These are phyloP conservation scores for Nomada flava DNA, from an alignment of 2,888 invertebrate species.

Conservation along the genomic window DNA sequence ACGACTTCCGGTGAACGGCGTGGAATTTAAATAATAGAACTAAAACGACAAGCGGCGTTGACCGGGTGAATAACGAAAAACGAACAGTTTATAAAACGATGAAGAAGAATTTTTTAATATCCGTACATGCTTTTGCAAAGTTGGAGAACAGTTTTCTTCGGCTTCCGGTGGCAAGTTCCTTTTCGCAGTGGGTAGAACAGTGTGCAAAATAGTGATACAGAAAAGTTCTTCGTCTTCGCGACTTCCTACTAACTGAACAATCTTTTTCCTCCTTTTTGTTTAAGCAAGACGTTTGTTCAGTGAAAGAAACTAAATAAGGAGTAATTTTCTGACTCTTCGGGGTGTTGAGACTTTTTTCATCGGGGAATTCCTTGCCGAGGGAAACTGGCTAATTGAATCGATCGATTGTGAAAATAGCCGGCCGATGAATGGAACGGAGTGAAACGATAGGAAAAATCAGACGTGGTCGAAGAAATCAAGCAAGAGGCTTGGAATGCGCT, in stretches of 20 bases:
- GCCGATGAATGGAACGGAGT: neutral
- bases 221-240: too few relatives aligned
- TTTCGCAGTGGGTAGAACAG: neutral
- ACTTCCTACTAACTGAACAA: too few relatives aligned
- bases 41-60: too few relatives aligned
- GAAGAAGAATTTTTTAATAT: too few relatives aligned
- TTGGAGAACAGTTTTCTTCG: neutral
- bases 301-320: neutral
- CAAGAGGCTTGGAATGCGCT: neutral
- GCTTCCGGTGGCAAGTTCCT: constrained; percentile 1
- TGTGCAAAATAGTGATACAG: too few relatives aligned
- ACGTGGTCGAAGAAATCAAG: neutral
- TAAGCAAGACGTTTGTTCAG: constrained; percentile 8
- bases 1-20: too few relatives aligned
- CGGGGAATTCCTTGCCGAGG: constrained; percentile 4
- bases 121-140: neutral
- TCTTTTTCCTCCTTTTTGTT: neutral
- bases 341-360: neutral
- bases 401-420: constrained; percentile 20
- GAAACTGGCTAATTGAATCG: constrained; percentile 18
- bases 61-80: too few relatives aligned
- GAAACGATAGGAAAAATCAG: constrained; percentile 20
- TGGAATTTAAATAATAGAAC: too few relatives aligned
- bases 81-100: too few relatives aligned
- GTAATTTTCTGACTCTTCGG: too few relatives aligned